Conservation (phyloP, 2,888 invertebrate genomes). For the Chouioia cunea region DNA sequence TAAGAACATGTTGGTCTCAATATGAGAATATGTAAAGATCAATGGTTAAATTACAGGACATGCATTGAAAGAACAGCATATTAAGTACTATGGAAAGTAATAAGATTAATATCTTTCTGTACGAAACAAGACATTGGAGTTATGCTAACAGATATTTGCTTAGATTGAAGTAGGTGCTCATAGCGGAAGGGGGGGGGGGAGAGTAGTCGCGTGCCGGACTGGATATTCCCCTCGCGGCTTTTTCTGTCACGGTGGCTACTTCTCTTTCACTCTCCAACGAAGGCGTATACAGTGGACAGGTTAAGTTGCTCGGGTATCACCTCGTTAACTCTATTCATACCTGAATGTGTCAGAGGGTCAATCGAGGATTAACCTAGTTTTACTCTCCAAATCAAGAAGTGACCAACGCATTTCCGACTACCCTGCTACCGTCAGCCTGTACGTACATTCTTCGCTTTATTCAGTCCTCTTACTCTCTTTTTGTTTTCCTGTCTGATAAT, state of each 20-base stretch:
- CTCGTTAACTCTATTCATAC: neutral
- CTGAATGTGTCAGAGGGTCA: constrained; percentile 56
- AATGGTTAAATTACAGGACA: too few relatives aligned
- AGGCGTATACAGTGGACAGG: constrained; percentile 43
- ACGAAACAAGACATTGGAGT: too few relatives aligned
- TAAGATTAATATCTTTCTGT: too few relatives aligned
- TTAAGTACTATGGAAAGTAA: too few relatives aligned
- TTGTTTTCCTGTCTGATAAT: neutral
- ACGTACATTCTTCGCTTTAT: too few relatives aligned
- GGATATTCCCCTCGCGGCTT: constrained; percentile 54
- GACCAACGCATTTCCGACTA: constrained; percentile 49
- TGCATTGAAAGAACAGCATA: too few relatives aligned
- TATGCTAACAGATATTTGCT: too few relatives aligned
- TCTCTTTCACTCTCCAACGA: constrained; percentile 30
- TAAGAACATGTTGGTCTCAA: too few relatives aligned
- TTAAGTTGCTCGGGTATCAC: constrained; percentile 37
- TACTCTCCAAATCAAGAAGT: constrained; percentile 58
- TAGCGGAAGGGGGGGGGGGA: too few relatives aligned
- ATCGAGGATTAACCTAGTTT: constrained; percentile 65
- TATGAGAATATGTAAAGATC: too few relatives aligned
- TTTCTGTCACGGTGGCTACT: constrained; percentile 29
- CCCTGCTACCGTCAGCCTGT: too few relatives aligned
- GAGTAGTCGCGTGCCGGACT: constrained; percentile 67
- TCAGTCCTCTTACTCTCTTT: neutral
- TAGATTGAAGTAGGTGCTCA: too few relatives aligned